Base-by-base conservation (phyloP, 2,797 vertebrate genomes). In the Artibeus lituratus region DNA sequence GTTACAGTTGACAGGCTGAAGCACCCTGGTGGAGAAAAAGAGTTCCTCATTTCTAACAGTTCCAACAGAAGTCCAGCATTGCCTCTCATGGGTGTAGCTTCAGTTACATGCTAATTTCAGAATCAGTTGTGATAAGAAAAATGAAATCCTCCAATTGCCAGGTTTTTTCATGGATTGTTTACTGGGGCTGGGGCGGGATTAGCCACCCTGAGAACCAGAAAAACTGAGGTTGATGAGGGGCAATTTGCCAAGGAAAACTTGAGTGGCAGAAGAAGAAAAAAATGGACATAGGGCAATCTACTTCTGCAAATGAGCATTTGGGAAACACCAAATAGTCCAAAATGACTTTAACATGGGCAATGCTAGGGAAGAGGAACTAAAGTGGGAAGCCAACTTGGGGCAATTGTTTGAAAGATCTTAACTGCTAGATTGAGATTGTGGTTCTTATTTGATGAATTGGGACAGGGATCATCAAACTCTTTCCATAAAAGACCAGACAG, bases 351-450 rank as follows among this genome's bases (percentile, higher is more conserved):
- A 49, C 22, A 57, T 42, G 80, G 7, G 39, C 19, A 22, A 72
- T 49, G 8, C 55, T 83, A 73, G 44, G 81, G 32, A 73, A 47
- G 10, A 84, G 67, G 24, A 91, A 72, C 77, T 81, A 53, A 76
- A 93, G 19, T 84, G 49, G 65, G 37, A 87, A 80, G 65, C 18
- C 53, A 87, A 24, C 29, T 91, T 86, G 32, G 35, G 19, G 1
- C 44, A 44, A 55, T 91, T 92, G 47, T 90, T 95, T 94, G 62
- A 18, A 88, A 65, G 29, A 53, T 65, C 53, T 89, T 91, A 73
- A 91, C 47, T 72, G 32, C 16, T 67, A 62, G 29, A 70, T 14
- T 35, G 35, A 92, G 81, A 81, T 10, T 8, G 7, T 35, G 8
- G 16, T 86, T 92, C 42, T 86, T 94, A 74, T 47, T 59, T 72